Percentiles rank a stretch among this genome's conserved stretches.
Evolutionary conservation across 2,797 vertebrate species (phyloP).

Genomic region (Peromyscus aztecus): DNA sequence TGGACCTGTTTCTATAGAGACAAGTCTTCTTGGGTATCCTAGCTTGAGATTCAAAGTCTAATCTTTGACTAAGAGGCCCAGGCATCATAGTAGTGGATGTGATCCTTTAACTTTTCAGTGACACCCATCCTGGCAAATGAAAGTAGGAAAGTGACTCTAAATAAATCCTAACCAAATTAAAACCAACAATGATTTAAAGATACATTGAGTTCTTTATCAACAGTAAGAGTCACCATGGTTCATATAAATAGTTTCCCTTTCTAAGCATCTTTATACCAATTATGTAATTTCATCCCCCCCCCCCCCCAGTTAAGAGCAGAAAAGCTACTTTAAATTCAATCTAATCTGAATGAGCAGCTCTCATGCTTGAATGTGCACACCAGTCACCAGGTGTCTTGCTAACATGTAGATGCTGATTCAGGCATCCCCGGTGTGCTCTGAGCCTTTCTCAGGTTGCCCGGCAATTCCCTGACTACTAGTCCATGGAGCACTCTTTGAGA

Average conservation of each 20-base stretch:
- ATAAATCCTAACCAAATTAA: constrained; percentile 5
- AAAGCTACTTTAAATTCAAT: background rate
- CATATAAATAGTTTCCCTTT: background rate
- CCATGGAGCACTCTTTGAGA: background rate
- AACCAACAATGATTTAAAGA: background rate
- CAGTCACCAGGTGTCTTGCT: background rate
- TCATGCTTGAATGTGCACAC: background rate
- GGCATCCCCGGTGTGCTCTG: background rate
- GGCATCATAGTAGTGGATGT: background rate
- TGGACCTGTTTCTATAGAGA: background rate
- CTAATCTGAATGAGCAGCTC: background rate
- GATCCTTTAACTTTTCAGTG: background rate
- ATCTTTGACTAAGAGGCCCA: background rate
- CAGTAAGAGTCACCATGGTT: background rate
- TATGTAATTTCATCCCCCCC: background rate
- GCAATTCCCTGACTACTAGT: background rate
- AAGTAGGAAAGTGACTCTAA: constrained; percentile 36
- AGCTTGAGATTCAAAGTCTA: background rate
- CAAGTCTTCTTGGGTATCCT: background rate
- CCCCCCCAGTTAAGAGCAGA: background rate
- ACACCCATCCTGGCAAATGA: background rate
- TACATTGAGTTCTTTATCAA: background rate
- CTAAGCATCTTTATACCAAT: background rate
- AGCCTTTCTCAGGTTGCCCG: background rate
- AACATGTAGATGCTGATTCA: background rate